phyloP scores from a whole-genome alignment of 2,113 vertebrate species.

The Mustela lutreola region DNA sequence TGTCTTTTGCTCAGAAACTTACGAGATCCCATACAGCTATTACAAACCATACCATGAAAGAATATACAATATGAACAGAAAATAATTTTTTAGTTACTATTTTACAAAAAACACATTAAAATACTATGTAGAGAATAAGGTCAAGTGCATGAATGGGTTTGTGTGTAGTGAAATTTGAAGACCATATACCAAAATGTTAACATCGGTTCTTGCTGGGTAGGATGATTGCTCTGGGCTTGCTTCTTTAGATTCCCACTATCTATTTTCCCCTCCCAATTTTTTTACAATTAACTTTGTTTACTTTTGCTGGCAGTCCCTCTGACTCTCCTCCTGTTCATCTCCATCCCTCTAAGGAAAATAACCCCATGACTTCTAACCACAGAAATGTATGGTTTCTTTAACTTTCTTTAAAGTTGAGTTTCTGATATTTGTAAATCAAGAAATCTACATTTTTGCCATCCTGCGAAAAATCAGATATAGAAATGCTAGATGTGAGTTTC shows the following conservation, averaged over 20 bases:
- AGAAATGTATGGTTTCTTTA: background rate
- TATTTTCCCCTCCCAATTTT: background rate
- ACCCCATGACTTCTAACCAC: background rate
- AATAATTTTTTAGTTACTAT: background rate
- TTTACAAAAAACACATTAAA: background rate
- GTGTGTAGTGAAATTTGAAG: background rate
- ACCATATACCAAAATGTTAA: background rate
- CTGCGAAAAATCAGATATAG: background rate
- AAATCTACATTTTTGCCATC: background rate
- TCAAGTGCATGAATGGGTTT: background rate
- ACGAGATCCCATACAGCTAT: background rate
- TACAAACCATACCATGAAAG: background rate
- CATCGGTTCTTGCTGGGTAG: background rate
- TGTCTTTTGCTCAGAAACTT: conserved; percentile 5
- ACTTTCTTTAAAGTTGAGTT: background rate
- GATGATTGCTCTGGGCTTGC: background rate
- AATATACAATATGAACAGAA: background rate
- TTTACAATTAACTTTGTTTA: background rate
- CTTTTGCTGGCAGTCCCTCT: background rate
- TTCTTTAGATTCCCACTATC: background rate
- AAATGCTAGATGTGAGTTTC: background rate
- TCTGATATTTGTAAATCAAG: background rate
- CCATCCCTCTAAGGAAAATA: background rate
- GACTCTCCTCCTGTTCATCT: background rate
- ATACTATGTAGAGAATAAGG: background rate